phyloP scores from a whole-genome alignment of 2,888 invertebrate genomes.

The Pheosia gnoma region DNA sequence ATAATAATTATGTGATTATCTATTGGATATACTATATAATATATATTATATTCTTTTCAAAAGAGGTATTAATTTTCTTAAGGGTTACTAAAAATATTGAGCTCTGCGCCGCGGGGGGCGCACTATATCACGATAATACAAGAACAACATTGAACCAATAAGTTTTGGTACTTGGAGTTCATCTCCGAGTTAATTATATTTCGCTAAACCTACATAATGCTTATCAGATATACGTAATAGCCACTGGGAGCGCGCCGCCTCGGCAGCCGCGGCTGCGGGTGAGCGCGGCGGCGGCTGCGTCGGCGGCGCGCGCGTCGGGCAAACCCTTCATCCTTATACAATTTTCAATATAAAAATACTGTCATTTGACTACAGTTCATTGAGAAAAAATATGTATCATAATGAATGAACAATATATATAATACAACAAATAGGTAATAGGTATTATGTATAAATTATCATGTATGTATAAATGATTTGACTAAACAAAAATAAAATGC shows the following conservation, averaged over 20 bases:
- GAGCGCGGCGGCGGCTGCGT: conserved; percentile 22
- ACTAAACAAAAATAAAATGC: conserved; percentile 83
- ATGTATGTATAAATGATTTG: conserved; percentile 75
- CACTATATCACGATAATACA: conserved; percentile 82
- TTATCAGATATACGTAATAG: conserved; percentile 82
- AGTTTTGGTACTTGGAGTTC: conserved; percentile 81
- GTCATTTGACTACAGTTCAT: conserved; percentile 85
- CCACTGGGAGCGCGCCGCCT: conserved; percentile 44
- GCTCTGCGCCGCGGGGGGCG: conserved; percentile 79
- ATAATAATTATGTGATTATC: conserved; percentile 78
- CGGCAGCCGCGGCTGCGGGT: conserved; percentile 21
- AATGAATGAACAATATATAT: conserved; percentile 77
- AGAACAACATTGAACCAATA: conserved; percentile 83
- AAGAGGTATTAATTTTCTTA: conserved; percentile 85
- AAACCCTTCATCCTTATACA: conserved; percentile 80
- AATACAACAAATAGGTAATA: conserved; percentile 69
- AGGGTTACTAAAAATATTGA: conserved; percentile 84
- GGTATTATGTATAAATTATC: conserved; percentile 70
- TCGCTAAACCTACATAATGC: conserved; percentile 85
- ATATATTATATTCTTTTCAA: conserved; percentile 81
- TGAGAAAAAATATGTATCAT: conserved; percentile 78
- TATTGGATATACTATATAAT: conserved; percentile 80
- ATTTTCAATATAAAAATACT: conserved; percentile 84
- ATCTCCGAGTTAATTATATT: conserved; percentile 80
- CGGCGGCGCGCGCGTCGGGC: conserved; percentile 50